These are phyloP conservation scores for Tetragnatha versicolor DNA, from an alignment of 1,140 invertebrate genomes.

Conservation along the genomic window DNA sequence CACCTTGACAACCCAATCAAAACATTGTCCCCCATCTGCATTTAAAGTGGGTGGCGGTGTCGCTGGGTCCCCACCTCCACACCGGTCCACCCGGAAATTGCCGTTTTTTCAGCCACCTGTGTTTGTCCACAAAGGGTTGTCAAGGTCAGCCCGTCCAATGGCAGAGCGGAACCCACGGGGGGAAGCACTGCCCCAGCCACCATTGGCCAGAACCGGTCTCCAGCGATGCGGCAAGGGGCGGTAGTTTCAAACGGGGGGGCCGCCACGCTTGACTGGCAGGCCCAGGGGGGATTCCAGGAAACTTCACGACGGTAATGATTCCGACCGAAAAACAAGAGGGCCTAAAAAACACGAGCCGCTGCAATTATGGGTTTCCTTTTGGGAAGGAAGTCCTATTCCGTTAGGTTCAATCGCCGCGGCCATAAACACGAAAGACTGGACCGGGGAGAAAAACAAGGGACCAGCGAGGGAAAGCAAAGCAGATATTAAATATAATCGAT, in stretches of 20 bases:
- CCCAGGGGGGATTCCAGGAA: slow-evolving; percentile 46
- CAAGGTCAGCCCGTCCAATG: slow-evolving; percentile 38
- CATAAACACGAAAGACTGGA: too few species aligned
- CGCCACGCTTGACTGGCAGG: too few species aligned
- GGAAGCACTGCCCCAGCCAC: not conserved
- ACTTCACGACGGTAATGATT: slow-evolving; percentile 37
- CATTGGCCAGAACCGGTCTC: slow-evolving; percentile 21
- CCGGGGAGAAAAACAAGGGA: too few species aligned
- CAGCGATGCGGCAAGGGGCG: slow-evolving; percentile 38
- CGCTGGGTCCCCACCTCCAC: not conserved
- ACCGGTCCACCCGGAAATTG: slow-evolving; percentile 45
- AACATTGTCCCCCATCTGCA: slow-evolving; percentile 13
- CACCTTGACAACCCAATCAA: slow-evolving; percentile 19
- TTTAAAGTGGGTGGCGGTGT: slow-evolving; percentile 31
- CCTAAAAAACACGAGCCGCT: not conserved
- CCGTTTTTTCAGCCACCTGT: slow-evolving; percentile 46
- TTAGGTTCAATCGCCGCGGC: too few species aligned
- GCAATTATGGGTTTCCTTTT: slow-evolving; percentile 6
- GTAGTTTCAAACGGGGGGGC: too few species aligned
- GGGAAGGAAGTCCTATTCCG: not conserved
- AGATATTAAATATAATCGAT: too few species aligned
- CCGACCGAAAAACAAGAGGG: slow-evolving; percentile 14
- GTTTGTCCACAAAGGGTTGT: slow-evolving; percentile 52
- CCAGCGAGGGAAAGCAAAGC: too few species aligned
- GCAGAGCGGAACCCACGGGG: slow-evolving; percentile 10